phyloP scores from a whole-genome alignment of 2,888 invertebrate genomes.

The Lypha dubia region DNA sequence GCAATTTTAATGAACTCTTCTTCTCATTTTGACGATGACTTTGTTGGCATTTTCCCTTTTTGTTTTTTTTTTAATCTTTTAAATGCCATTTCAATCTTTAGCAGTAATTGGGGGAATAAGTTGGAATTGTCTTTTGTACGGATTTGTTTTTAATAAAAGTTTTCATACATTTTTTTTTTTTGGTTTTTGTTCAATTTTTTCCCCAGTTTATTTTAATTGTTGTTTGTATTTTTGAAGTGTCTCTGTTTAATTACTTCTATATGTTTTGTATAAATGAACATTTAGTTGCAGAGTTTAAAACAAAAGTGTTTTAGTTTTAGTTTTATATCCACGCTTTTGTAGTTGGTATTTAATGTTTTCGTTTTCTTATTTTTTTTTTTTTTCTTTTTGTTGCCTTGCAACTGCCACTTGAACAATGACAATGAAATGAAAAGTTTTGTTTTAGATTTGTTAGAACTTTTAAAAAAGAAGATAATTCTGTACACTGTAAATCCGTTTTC shows the following conservation, averaged over 20 bases:
- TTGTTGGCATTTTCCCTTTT: neutral
- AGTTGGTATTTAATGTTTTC: too few species aligned
- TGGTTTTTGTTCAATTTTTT: conserved; percentile 16
- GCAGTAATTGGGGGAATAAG: conserved; percentile 47
- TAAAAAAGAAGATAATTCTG: neutral
- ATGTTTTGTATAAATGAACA: conserved; percentile 16
- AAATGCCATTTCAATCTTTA: conserved; percentile 33
- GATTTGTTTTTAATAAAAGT: neutral
- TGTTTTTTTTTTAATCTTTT: conserved; percentile 16
- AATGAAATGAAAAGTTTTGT: conserved; percentile 46
- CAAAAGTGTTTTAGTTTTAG: conserved; percentile 13
- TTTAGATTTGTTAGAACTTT: conserved; percentile 11
- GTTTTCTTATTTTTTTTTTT: neutral
- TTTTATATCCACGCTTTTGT: neutral
- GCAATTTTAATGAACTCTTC: conserved; percentile 45
- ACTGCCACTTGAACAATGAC: conserved; percentile 16
- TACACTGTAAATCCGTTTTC: neutral
- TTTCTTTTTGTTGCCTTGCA: neutral
- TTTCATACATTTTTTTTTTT: neutral
- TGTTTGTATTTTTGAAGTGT: conserved; percentile 52
- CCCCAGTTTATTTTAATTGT: conserved; percentile 35
- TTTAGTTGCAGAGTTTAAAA: conserved; percentile 14
- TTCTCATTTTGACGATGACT: neutral
- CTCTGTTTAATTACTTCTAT: conserved; percentile 54
- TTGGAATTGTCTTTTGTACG: conserved; percentile 36